These are phyloP conservation scores for Epirrhoe tristata DNA, from an alignment of 2,888 invertebrate genomes.

Conservation along the genomic window DNA sequence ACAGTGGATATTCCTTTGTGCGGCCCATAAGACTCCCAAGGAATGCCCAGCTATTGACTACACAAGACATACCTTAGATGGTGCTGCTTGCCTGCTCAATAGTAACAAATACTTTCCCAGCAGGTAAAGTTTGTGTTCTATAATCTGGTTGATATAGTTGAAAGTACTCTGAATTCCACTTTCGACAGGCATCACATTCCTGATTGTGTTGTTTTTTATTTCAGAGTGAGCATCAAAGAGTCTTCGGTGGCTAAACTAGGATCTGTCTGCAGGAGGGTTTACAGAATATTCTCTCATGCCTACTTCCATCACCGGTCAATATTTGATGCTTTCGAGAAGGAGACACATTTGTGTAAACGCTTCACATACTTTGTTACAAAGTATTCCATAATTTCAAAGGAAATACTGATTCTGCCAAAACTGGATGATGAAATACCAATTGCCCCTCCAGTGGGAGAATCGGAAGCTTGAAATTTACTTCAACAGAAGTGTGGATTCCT, in stretches of 20 bases:
- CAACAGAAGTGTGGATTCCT: conserved; percentile 46
- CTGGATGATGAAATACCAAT: conserved; percentile 90
- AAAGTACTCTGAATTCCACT: background rate
- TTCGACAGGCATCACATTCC: background rate
- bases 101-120: conserved; percentile 99
- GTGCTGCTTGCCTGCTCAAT: conserved; percentile 98
- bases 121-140: conserved; percentile 85
- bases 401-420: conserved; percentile 99
- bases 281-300: conserved; percentile 99
- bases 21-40: conserved; percentile 99
- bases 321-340: conserved; percentile 99
- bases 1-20: conserved; percentile 99
- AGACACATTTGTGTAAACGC: conserved; percentile 97
- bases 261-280: conserved; percentile 98
- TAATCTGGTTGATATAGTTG: background rate
- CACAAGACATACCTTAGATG: conserved; percentile 98
- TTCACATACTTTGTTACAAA: conserved; percentile 99
- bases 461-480: conserved; percentile 74
- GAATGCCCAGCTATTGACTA: conserved; percentile 99
- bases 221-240: conserved; percentile 99
- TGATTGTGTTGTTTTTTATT: conserved; percentile 51
- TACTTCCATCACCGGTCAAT: conserved; percentile 98
- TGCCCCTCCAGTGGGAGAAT: conserved; percentile 82
- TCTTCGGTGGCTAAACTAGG: conserved; percentile 99
- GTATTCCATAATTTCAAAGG: conserved; percentile 99